A percentile compares a stretch with the other conserved stretches of the same genome.
phyloP scores from a whole-genome alignment of 2,888 invertebrate species.

The Alsophila aescularia region DNA sequence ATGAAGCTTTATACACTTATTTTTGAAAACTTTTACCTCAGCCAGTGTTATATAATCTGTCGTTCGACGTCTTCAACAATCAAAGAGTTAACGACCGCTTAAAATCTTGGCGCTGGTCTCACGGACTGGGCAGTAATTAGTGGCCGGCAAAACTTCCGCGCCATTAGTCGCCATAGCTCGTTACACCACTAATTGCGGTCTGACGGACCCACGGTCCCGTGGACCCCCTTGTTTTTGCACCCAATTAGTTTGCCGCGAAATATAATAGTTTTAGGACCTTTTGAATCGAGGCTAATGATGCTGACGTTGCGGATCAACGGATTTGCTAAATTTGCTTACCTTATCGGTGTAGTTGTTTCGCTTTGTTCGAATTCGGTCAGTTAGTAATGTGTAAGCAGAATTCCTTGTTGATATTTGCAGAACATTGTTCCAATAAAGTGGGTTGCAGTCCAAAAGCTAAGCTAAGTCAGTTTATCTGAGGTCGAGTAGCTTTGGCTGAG shows the following conservation, averaged over 20 bases:
- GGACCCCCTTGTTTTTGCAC: constrained; percentile 55
- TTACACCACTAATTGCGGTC: constrained; percentile 74
- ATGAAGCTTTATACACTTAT: no score
- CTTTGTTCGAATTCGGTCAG: constrained; percentile 6
- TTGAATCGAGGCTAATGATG: constrained; percentile 39
- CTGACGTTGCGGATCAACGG: constrained; percentile 29
- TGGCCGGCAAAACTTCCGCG: constrained; percentile 63
- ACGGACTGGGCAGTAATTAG: constrained; percentile 57
- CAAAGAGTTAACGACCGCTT: constrained; percentile 26
- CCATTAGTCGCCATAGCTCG: constrained; percentile 68
- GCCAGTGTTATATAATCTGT: constrained; percentile 4
- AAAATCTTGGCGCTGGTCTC: constrained; percentile 37
- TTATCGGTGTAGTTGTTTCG: constrained; percentile 6
- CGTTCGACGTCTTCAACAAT: constrained; percentile 15
- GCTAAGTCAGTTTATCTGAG: no score
- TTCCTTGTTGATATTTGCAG: neutral
- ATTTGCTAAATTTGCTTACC: constrained; percentile 26
- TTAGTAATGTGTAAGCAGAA: constrained; percentile 6
- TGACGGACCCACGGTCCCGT: constrained; percentile 44
- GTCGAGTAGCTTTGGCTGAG: no score
- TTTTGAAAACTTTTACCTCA: neutral
- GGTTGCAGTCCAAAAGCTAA: no score
- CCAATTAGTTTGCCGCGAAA: constrained; percentile 57
- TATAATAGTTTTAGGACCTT: constrained; percentile 45
- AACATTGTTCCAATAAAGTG: neutral